These are phyloP conservation scores for Epinotia brunnichana DNA, from an alignment of 2,888 invertebrate species.

Conservation along the genomic window DNA sequence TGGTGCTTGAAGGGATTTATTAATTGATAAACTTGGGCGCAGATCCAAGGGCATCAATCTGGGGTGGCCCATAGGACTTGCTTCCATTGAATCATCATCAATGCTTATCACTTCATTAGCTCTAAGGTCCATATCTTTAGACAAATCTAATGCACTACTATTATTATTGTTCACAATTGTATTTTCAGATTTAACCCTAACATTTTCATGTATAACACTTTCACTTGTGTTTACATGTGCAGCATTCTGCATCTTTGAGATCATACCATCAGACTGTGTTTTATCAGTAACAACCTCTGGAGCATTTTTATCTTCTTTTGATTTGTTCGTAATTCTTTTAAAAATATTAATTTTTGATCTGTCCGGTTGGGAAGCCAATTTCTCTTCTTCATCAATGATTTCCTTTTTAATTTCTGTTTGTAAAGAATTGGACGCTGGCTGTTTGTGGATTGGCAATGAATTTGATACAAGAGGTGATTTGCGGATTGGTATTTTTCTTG, in stretches of 20 bases:
- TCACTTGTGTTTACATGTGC: slow-evolving; percentile 63
- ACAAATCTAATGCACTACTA: slow-evolving; percentile 79
- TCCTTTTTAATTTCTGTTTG: slow-evolving; percentile 80
- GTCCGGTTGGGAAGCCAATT: slow-evolving; percentile 90
- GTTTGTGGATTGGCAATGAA: slow-evolving; percentile 68
- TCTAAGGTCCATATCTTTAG: slow-evolving; percentile 78
- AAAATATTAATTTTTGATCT: slow-evolving; percentile 94
- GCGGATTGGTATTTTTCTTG: slow-evolving; percentile 79
- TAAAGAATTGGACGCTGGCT: slow-evolving; percentile 62
- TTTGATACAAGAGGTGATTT: slow-evolving; percentile 77
- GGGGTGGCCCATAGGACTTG: slow-evolving; percentile 58
- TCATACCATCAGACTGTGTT: slow-evolving; percentile 71
- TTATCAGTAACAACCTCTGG: slow-evolving; percentile 75
- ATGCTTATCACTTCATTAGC: slow-evolving; percentile 79
- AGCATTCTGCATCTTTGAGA: slow-evolving; percentile 77
- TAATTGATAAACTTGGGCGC: slow-evolving; percentile 72
- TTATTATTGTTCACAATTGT: slow-evolving; percentile 80
- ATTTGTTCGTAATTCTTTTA: slow-evolving; percentile 92
- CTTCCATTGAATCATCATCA: slow-evolving; percentile 78
- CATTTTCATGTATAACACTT: slow-evolving; percentile 61
- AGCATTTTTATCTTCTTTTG: slow-evolving; percentile 85
- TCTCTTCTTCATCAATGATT: slow-evolving; percentile 81
- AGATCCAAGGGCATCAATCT: slow-evolving; percentile 59
- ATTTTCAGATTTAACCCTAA: slow-evolving; percentile 70
- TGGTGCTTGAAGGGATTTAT: slow-evolving; percentile 75